Evolutionary conservation across 1,140 invertebrate genomes (phyloP), one percentile per base, ranked within the genome.

Genomic region (Drosophila baimaii): DNA sequence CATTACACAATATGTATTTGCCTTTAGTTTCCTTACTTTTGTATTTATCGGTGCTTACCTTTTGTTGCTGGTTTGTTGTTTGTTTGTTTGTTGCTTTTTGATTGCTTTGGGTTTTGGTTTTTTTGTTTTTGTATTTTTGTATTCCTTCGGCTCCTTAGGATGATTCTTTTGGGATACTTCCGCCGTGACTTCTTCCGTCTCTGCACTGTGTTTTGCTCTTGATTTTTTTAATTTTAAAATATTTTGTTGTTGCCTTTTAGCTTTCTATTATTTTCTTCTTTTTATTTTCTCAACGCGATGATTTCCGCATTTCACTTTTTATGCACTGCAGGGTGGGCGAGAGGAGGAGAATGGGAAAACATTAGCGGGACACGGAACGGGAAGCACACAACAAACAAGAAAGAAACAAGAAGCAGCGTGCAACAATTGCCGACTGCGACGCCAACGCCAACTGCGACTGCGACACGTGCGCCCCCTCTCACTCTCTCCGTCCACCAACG

Each of bases 1-100:
- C 77, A 88, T 88, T 88, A 88, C 83, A 88, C 83, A 88, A 88
- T 88, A 80, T 62, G n/a, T n/a, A 59, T 55, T 54, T 61, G 23
- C 47, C 49, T 44, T 33, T 21, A 51, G 49, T 52, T 52, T 31
- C 12, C 49, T 9, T 31, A 31, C 47, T 17, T 19, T 51, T 17
- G 33, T 31, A 23, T 63, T 76, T 47, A 31, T 19, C 17, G 27
- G 19, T 69, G 73, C 51, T 77, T 77, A 70, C 56, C 75, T 77
- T 71, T 71, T 77, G 57, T 70, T 70, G 41, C 46, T 74, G 57
- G 57, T 74, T 56, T 73, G 51, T 51, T 51, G 52, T 52, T 29
- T 66, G 56, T 74, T 68, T 27, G 33, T 47, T 29, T 66, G 56
- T 74, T 75, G 61, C 61, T 68, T 76, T 68, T 78, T 78, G 74